Evolutionary conservation across 1,140 invertebrate species (phyloP).

Genomic region (Dufourea novaeangliae): DNA sequence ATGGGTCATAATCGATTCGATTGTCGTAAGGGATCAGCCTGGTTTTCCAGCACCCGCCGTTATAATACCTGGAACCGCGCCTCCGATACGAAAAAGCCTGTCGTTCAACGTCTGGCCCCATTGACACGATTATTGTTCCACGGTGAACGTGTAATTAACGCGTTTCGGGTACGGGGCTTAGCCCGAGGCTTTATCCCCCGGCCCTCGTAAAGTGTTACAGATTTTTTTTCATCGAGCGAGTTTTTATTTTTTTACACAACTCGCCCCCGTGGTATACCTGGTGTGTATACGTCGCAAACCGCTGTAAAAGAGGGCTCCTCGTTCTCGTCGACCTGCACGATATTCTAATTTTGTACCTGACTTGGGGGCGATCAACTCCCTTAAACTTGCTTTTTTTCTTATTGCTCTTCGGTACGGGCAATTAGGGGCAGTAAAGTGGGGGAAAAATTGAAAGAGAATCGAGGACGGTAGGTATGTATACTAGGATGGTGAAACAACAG

Average conservation of each 20-base stretch:
- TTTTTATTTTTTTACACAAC: slow-evolving; percentile 33
- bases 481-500: not conserved
- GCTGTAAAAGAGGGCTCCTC: not conserved
- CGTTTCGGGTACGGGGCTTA: not conserved
- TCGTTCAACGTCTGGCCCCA: not conserved
- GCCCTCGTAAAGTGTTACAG: slow-evolving; percentile 16
- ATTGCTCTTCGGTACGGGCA: not conserved
- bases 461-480: not conserved
- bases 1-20: slow-evolving; percentile 62
- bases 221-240: not conserved
- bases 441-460: not conserved
- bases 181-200: too few relatives aligned
- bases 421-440: not conserved
- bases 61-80: slow-evolving; percentile 11
- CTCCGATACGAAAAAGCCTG: not conserved
- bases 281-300: not conserved
- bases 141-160: not conserved
- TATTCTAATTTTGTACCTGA: not conserved
- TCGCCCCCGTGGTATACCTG: not conserved
- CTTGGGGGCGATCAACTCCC: too few relatives aligned
- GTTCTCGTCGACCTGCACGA: not conserved
- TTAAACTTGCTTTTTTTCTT: not conserved
- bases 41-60: slow-evolving; percentile 10
- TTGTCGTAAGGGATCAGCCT: slow-evolving; percentile 43
- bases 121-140: not conserved